Evolutionary conservation across 2,113 vertebrate species (phyloP).

Genomic region (Emydura subglobosa): DNA sequence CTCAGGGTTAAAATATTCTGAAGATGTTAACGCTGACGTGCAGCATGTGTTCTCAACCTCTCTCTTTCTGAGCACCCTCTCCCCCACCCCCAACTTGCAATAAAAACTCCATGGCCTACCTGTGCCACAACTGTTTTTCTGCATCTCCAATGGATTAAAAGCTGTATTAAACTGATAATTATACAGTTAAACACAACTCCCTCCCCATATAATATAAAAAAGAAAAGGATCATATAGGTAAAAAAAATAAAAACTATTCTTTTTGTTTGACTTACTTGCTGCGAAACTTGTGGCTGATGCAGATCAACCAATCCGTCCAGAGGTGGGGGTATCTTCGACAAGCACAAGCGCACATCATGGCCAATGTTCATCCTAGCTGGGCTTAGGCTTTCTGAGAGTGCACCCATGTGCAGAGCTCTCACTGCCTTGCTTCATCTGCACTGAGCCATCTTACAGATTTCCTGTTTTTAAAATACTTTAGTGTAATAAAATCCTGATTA

Average conservation of each 20-base stretch:
- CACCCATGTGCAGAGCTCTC: slow-evolving; percentile 30
- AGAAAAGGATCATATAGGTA: not conserved
- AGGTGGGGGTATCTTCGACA: not conserved
- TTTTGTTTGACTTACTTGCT: not conserved
- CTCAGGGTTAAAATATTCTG: not conserved
- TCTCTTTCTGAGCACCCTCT: not conserved
- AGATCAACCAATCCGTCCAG: not conserved
- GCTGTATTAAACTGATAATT: not conserved
- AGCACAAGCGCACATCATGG: accelerated
- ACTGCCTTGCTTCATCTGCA: not conserved
- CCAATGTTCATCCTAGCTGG: not conserved
- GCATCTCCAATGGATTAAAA: not conserved
- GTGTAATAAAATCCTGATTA: slow-evolving; percentile 53
- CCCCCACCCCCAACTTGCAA: not conserved
- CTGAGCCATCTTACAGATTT: slow-evolving; percentile 59
- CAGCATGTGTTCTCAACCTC: not conserved
- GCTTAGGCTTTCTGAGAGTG: slow-evolving; percentile 31
- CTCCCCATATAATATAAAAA: not conserved
- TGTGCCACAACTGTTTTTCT: not conserved
- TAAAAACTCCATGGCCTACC: not conserved
- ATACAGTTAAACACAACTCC: too few species aligned
- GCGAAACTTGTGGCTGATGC: not conserved
- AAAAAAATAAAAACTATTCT: not conserved
- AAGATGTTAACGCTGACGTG: not conserved
- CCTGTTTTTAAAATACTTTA: slow-evolving; percentile 69